Evolutionary conservation across 2,888 invertebrate species (phyloP), one percentile per base, ranked within the genome.

Genomic region (Eutolmus rufibarbis): DNA sequence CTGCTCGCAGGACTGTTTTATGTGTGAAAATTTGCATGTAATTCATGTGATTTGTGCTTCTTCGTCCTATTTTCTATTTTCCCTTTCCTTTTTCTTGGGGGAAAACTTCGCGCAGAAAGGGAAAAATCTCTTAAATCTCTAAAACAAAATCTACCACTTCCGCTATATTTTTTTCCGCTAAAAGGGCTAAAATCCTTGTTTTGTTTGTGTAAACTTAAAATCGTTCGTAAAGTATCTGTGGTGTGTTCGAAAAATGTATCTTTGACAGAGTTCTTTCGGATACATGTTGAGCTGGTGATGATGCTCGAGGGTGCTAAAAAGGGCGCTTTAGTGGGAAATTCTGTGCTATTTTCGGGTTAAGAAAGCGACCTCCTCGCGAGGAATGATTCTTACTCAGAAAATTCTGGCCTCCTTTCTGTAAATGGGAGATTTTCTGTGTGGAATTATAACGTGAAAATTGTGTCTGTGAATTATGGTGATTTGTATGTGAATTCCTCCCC

Each of bases 381-480:
- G 19, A 31, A 78, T 78, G 43, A 81, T 81, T 51, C 46, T 46
- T 56, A 56, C 81, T 51, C 28, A 81, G 12, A 34, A 37, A 82
- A 57, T 82, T 82, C 19, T 37, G 56, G 76, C 40, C 40, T 40
- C 37, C 34, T 37, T 51, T 7, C n/a, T 76, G 34, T 66, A 57
- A 66, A 56, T 81, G 19, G 31, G 19, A 82, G 82, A 66, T 82
- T 66, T n/a, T 82, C 56, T 51, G 31, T 51, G 81, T 81, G 28
- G 66, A 57, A 82, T 51, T 82, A 82, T 57, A 66, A 57, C 57
- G 82, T 82, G 82, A 82, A 82, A 37, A 66, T 82, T 82, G 82
- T 82, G 82, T 82, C 5, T 78, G 79, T 79, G 79, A 79, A 79
- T 79, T 51, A 79, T 79, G 79, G 79, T 79, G 79, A 51, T 51